phyloP scores from a whole-genome alignment of 2,797 vertebrate species.

The Gadopsis bispinosus region DNA sequence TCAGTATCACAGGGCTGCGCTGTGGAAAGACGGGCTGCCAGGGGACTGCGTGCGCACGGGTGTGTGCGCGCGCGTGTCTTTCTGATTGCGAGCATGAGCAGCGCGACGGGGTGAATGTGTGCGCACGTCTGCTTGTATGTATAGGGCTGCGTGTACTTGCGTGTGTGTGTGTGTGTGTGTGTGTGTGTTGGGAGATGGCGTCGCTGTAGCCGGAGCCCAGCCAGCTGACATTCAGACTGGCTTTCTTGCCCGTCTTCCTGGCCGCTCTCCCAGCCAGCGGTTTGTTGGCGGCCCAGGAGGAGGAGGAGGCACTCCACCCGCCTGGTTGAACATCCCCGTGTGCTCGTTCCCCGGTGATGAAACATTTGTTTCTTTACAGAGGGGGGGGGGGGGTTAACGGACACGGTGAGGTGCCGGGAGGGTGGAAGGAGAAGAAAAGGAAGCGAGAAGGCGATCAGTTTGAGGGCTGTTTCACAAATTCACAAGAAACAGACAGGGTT shows the following conservation, averaged over 20 bases:
- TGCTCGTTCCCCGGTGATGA: conserved; percentile 71
- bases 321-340: conserved; percentile 78
- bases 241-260: conserved; percentile 77
- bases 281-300: conserved; percentile 73
- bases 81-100: conserved; percentile 47
- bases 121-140: conserved; percentile 67
- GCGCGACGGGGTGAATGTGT: conserved; percentile 59
- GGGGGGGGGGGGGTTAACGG: conserved; percentile 58
- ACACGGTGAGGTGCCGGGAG: conserved; percentile 29
- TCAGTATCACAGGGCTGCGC: conserved; percentile 80
- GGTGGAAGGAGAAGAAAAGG: conserved; percentile 3
- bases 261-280: conserved; percentile 73
- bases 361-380: conserved; percentile 69
- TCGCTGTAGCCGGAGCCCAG: conserved; percentile 68
- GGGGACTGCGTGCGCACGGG: conserved; percentile 40
- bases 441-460: conserved; percentile 32
- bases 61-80: conserved; percentile 29
- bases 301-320: conserved; percentile 77
- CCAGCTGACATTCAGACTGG: conserved; percentile 82
- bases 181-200: conserved; percentile 41
- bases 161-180: conserved; percentile 23
- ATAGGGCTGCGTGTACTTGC: conserved; percentile 42
- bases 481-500: conserved; percentile 28
- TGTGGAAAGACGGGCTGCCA: conserved; percentile 68
- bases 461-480: conserved; percentile 45